A percentile compares a stretch with the other conserved stretches of the same genome.
These are phyloP conservation scores for Thaleichthys pacificus DNA, from an alignment of 2,797 vertebrate genomes.

Conservation along the genomic window DNA sequence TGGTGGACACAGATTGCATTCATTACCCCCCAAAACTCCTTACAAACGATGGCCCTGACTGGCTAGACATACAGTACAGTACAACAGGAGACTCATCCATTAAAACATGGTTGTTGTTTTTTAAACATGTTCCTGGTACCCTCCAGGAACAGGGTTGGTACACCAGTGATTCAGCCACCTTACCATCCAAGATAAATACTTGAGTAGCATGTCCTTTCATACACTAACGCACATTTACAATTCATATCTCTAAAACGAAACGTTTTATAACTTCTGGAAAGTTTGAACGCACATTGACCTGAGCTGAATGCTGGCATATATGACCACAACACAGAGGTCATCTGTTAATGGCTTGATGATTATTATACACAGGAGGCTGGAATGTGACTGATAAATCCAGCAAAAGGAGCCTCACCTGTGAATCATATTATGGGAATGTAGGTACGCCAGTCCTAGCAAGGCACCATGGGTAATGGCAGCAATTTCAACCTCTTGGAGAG, in stretches of 20 bases:
- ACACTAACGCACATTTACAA: too few species aligned
- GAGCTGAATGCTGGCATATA: neutral
- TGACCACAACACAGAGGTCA: neutral
- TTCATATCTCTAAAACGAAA: slow-evolving; percentile 2
- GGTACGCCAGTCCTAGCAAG: slow-evolving; percentile 97
- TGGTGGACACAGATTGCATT: neutral
- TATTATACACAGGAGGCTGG: slow-evolving; percentile 5
- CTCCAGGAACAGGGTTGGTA: too few species aligned
- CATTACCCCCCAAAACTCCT: too few species aligned
- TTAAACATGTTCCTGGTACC: too few species aligned
- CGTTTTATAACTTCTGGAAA: neutral
- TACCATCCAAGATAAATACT: too few species aligned
- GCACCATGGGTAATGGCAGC: slow-evolving; percentile 99
- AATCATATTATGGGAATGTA: slow-evolving; percentile 97
- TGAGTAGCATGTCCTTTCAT: too few species aligned
- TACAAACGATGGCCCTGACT: too few species aligned
- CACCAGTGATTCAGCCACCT: too few species aligned
- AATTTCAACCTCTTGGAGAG: slow-evolving; percentile 98
- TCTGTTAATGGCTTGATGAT: neutral
- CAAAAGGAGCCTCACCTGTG: slow-evolving; percentile 82
- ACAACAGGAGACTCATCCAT: too few species aligned
- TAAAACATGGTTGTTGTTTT: too few species aligned
- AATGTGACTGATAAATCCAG: neutral
- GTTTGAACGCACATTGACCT: slow-evolving; percentile 11
- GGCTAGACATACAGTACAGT: too few species aligned